Conservation (phyloP, 1,140 invertebrate species). For the Panagrolaimus sp. region DNA sequence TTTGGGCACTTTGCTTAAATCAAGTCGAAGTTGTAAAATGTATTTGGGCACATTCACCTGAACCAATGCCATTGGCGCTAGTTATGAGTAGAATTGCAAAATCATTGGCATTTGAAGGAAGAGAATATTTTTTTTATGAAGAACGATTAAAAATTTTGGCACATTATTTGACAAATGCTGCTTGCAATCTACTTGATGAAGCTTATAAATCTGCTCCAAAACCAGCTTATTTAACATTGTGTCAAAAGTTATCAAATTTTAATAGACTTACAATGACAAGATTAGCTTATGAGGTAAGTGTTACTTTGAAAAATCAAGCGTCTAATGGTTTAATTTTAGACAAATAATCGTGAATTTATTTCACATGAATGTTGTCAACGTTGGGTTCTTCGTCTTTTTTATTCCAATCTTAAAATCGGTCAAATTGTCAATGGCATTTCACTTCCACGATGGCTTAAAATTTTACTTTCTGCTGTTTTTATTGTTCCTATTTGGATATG, state of each 20-base stretch:
- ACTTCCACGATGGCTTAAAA: constrained; percentile 46
- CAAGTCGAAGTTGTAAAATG: constrained; percentile 33
- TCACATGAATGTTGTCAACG: constrained; percentile 53
- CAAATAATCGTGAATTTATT: constrained; percentile 35
- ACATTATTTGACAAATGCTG: constrained; percentile 30
- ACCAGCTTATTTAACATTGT: constrained; percentile 41
- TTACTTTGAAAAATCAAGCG: background rate
- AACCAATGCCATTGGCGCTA: constrained; percentile 39
- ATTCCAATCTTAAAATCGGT: constrained; percentile 41
- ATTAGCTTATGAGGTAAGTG: constrained; percentile 44
- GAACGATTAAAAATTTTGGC: constrained; percentile 33
- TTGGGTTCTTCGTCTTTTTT: constrained; percentile 48
- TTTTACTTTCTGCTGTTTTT: constrained; percentile 37
- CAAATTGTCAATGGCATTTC: constrained; percentile 14
- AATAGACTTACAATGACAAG: constrained; percentile 39
- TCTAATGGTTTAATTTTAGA: constrained; percentile 28
- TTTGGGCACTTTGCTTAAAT: constrained; percentile 44
- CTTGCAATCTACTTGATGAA: constrained; percentile 32
- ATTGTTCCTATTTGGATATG: constrained; percentile 28
- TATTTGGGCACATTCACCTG: constrained; percentile 35
- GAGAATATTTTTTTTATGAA: constrained; percentile 49
- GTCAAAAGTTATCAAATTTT: constrained; percentile 33
- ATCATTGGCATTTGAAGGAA: constrained; percentile 37
- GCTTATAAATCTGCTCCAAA: constrained; percentile 31
- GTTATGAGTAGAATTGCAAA: constrained; percentile 37